phyloP scores from a whole-genome alignment of 2,113 vertebrate genomes.

The Sebastes schlegelii region DNA sequence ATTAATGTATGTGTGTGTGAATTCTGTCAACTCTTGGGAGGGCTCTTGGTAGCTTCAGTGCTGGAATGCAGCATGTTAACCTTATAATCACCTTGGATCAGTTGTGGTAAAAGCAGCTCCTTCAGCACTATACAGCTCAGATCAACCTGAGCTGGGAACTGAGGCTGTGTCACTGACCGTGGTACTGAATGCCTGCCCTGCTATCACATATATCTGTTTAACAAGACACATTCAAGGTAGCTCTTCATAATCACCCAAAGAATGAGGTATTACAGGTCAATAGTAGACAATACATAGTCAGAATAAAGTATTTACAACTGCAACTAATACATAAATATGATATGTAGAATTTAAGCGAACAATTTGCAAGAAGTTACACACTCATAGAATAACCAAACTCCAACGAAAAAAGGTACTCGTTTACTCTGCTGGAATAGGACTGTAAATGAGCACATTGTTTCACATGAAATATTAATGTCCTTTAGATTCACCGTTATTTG shows the following conservation, averaged over 20 bases:
- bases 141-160: neutral
- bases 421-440: neutral
- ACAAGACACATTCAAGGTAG: neutral
- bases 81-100: neutral
- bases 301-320: neutral
- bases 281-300: neutral
- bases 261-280: neutral
- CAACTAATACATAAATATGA: neutral
- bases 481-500: neutral
- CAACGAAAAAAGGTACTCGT: neutral
- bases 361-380: neutral
- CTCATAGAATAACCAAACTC: neutral
- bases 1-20: neutral
- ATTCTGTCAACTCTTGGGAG: neutral
- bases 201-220: neutral
- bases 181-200: conserved; percentile 52
- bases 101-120: neutral
- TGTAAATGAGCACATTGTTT: neutral
- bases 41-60: neutral
- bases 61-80: neutral
- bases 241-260: neutral
- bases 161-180: conserved; percentile 58
- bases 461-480: neutral
- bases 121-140: neutral
- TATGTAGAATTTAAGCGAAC: neutral